Base-by-base conservation (phyloP, 1,140 invertebrate genomes). In the Tetramorium parvispinum region DNA sequence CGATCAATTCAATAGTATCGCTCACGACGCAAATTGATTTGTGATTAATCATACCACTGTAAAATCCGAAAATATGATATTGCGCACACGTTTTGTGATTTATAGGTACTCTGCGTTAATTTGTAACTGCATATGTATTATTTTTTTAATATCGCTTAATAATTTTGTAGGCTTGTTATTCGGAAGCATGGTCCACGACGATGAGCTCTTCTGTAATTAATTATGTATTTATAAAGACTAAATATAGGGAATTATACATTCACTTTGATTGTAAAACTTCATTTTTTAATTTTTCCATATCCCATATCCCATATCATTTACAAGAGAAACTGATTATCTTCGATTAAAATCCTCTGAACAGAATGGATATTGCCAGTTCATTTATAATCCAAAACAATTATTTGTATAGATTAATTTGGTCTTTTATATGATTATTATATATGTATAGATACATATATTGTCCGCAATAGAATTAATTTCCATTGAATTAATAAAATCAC, bases 21-120 rank as follows among this genome's bases (percentile, higher is more conserved):
- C 40, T 49, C 24, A 32, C 73, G 57, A 78, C 21, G 82, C 40
- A 78, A 85, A 85, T 78, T 78, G 75, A 85, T 85, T 85, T 40
- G 59, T 59, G 46, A 85, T 85, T 78, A 65, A 85, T 78, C 75
- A 27, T 10, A 16, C 71, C 40, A 32, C 55, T 24, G 46, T 7
- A 49, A 63, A 63, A 13, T 61, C 40, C 40, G 27, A 81, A 81
- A 55, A 81, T 79, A 66, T 21, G 13, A 70, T 53, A 78, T 63
- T 46, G 32, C 73, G 73, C 57, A 40, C 32, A 43, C 57, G 7
- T 85, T 71, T 66, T 46, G 32, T 6, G 27, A 68, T 59, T 59
- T 46, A 18, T 32, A 53, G 51, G 21, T 51, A 24, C 13, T 40
- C 27, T 13, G 11, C 11, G 24, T 65, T 37, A 46, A 10, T 61